These are phyloP conservation scores for Epinephelus awoara DNA, from an alignment of 2,797 vertebrate genomes.

Conservation along the genomic window DNA sequence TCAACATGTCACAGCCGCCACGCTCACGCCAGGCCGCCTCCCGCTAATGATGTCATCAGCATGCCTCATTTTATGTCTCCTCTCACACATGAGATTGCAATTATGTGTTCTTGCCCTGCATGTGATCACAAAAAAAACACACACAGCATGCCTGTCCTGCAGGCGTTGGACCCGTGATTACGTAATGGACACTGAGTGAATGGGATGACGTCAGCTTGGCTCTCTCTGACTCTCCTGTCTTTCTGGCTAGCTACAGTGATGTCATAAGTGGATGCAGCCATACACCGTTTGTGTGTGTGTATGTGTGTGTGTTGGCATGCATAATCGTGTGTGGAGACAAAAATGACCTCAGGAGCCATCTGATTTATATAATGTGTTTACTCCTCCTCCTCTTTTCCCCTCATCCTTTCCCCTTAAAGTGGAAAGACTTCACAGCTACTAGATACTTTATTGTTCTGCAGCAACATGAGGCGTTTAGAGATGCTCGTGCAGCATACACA, in stretches of 20 bases:
- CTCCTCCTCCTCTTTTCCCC: slow-evolving; percentile 16
- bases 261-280: slow-evolving; percentile 79
- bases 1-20: slow-evolving; percentile 56
- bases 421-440: slow-evolving; percentile 43
- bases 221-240: slow-evolving; percentile 63
- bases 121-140: slow-evolving; percentile 39
- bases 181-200: slow-evolving; percentile 85
- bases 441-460: slow-evolving; percentile 41
- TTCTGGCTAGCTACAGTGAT: slow-evolving; percentile 80
- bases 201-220: slow-evolving; percentile 80
- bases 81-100: slow-evolving; percentile 78
- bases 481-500: slow-evolving; percentile 10
- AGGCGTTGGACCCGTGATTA: slow-evolving; percentile 74
- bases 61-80: slow-evolving; percentile 61
- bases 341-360: slow-evolving; percentile 68
- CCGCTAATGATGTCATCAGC: slow-evolving; percentile 76
- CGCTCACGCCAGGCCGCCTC: slow-evolving; percentile 55
- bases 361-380: slow-evolving; percentile 69
- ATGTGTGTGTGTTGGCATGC: slow-evolving; percentile 43
- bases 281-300: slow-evolving; percentile 27
- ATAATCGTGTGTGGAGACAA: slow-evolving; percentile 42
- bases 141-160: slow-evolving; percentile 64
- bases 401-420: slow-evolving; percentile 30
- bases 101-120: slow-evolving; percentile 70
- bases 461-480: slow-evolving; percentile 8